These are phyloP conservation scores for Tholera decimalis DNA, from an alignment of 2,888 invertebrate species.

Conservation along the genomic window DNA sequence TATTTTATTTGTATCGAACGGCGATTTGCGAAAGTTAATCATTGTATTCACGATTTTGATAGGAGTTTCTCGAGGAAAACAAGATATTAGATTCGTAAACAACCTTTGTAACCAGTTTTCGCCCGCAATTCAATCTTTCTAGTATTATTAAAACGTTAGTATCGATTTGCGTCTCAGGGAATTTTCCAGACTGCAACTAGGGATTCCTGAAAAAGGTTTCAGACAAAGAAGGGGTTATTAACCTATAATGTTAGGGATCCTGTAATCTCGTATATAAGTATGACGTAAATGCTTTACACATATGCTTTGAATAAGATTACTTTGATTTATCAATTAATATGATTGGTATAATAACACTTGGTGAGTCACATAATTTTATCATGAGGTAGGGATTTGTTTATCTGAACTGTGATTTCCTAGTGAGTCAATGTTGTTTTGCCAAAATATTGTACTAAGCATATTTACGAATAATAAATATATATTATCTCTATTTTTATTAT, in stretches of 20 bases:
- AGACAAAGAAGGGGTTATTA: slow-evolving; percentile 39
- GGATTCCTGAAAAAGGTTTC: slow-evolving; percentile 27
- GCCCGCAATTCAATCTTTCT: slow-evolving; percentile 5
- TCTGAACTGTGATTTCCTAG: not conserved
- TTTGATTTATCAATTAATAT: slow-evolving; percentile 28
- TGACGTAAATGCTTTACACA: not conserved
- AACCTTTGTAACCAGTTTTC: slow-evolving; percentile 63
- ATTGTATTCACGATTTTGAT: slow-evolving; percentile 71
- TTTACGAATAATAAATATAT: too few relatives aligned
- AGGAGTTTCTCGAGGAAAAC: slow-evolving; percentile 44
- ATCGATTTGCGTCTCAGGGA: slow-evolving; percentile 60
- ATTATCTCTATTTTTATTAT: too few relatives aligned
- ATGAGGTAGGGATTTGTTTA: not conserved
- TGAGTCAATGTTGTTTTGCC: slow-evolving; percentile 1
- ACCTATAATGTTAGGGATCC: not conserved
- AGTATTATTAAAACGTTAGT: slow-evolving; percentile 19
- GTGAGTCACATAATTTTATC: slow-evolving; percentile 43
- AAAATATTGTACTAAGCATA: not conserved
- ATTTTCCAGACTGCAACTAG: slow-evolving; percentile 64
- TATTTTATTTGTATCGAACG: slow-evolving; percentile 13
- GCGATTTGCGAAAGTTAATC: slow-evolving; percentile 63
- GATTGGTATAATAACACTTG: not conserved
- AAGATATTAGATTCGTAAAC: slow-evolving; percentile 45
- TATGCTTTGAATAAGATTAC: slow-evolving; percentile 20
- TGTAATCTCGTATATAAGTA: not conserved